phyloP scores from a whole-genome alignment of 2,797 vertebrate genomes.

The Sebastes trivittatus region DNA sequence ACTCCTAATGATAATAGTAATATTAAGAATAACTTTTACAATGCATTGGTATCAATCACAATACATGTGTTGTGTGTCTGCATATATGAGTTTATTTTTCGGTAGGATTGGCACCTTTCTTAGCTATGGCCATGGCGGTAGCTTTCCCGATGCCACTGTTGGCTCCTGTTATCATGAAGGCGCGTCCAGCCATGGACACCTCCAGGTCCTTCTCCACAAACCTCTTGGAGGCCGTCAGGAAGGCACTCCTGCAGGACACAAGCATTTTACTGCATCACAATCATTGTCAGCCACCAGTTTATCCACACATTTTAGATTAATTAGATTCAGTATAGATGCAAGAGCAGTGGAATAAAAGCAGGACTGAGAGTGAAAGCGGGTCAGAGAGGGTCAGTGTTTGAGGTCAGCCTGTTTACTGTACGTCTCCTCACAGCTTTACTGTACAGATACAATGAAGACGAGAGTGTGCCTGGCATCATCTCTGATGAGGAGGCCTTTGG shows the following conservation, averaged over 20 bases:
- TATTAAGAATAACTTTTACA: neutral
- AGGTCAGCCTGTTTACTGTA: slow-evolving; percentile 48
- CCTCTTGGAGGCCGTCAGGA: slow-evolving; percentile 77
- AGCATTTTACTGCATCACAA: neutral
- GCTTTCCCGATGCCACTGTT: slow-evolving; percentile 86
- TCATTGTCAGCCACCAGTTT: neutral
- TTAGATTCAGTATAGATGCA: neutral
- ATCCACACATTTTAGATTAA: neutral
- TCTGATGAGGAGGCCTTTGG: slow-evolving; percentile 28
- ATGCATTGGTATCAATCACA: neutral
- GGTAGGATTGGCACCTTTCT: slow-evolving; percentile 67
- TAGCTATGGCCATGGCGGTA: slow-evolving; percentile 81
- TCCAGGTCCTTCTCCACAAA: slow-evolving; percentile 86
- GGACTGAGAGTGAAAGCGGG: neutral
- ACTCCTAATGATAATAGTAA: neutral
- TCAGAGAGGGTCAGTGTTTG: slow-evolving; percentile 13
- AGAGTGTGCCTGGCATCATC: slow-evolving; percentile 63
- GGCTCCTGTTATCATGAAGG: slow-evolving; percentile 85
- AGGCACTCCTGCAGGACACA: slow-evolving; percentile 71
- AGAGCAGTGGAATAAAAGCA: neutral
- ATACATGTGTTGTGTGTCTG: no score
- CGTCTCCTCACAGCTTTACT: slow-evolving; percentile 46
- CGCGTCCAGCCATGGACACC: slow-evolving; percentile 78
- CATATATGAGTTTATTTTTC: no score
- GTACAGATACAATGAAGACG: slow-evolving; percentile 66